phyloP scores from a whole-genome alignment of 2,113 vertebrate genomes.

The Aleadryas rufinucha region DNA sequence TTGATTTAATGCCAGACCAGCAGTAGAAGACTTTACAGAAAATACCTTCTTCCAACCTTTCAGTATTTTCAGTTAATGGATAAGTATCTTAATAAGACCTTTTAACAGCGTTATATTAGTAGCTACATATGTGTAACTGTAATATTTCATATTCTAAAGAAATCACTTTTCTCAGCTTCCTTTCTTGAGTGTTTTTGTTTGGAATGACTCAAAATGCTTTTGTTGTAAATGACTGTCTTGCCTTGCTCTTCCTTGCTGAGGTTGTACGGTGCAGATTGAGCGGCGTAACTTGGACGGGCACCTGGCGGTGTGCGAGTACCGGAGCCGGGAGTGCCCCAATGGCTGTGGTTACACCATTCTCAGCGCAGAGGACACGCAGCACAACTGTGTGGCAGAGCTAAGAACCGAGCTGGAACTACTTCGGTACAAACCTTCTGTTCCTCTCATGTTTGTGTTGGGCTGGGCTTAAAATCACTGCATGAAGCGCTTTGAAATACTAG shows the following conservation, averaged over 20 bases:
- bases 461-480: neutral
- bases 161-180: neutral
- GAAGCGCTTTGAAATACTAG: neutral
- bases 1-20: neutral
- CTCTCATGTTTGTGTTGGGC: neutral
- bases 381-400: conserved; percentile 85
- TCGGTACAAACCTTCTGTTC: conserved; percentile 64
- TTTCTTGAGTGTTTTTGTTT: neutral
- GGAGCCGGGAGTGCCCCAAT: conserved; percentile 79
- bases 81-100: neutral
- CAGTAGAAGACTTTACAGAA: neutral
- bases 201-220: neutral
- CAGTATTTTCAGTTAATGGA: neutral
- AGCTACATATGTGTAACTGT: neutral
- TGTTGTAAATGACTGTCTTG: neutral
- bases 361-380: conserved; percentile 75
- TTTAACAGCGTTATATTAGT: neutral
- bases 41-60: neutral
- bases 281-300: conserved; percentile 78
- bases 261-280: conserved; percentile 79
- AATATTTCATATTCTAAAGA: neutral
- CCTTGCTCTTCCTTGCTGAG: conserved; percentile 35
- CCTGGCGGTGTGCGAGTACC: conserved; percentile 79
- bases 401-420: conserved; percentile 83
- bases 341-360: conserved; percentile 81